Base-by-base conservation (phyloP, 2,113 vertebrate genomes). In the Burhinus bistriatus region DNA sequence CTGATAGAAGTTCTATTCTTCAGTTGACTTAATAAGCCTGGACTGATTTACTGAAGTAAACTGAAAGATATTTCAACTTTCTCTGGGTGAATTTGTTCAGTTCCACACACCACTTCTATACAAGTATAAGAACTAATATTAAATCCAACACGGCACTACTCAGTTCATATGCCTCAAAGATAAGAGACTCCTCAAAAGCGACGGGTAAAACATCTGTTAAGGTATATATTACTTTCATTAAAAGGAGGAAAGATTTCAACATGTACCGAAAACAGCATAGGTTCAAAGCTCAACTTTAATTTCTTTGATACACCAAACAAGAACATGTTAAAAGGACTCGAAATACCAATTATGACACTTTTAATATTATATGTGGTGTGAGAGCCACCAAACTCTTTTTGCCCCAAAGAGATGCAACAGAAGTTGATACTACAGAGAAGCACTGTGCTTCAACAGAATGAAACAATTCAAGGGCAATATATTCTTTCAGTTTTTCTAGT, bases 1-100 rank as follows among this genome's bases (percentile, higher is more conserved):
- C 51, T 84, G 89, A 87, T 89, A 87, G 65, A 91, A 72, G 62
- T 95, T 93, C 58, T 95, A 19, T 87, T 95, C 69, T 87, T 89
- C 91, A 66, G 36, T 26, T 87, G 77, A 89, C 66, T 95, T 93
- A 94, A 89, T 45, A 89, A 93, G 78, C 51, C 78, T 73, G 62
- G 78, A 81, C 62, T 80, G 81, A 79, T 91, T 69, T 87, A 82
- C 45, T 27, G n/a, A 78, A 78, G 52, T 44, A 95, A 92, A 89
- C 15, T 42, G 29, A 89, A 96, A 89, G 47, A 55, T 72, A 88
- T 61, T 95, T 90, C 62, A 83, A 49, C 57, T 83, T 94, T 85
- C 34, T 76, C 84, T 71, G 29, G 13, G 29, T 75, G 70, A 93
- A 85, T 93, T 91, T 77, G 6, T 66, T 90, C 62, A 77, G 34